Evolutionary conservation across 2,797 vertebrate species (phyloP), one percentile per base, ranked within the genome.

Genomic region (Argyrosomus regius): DNA sequence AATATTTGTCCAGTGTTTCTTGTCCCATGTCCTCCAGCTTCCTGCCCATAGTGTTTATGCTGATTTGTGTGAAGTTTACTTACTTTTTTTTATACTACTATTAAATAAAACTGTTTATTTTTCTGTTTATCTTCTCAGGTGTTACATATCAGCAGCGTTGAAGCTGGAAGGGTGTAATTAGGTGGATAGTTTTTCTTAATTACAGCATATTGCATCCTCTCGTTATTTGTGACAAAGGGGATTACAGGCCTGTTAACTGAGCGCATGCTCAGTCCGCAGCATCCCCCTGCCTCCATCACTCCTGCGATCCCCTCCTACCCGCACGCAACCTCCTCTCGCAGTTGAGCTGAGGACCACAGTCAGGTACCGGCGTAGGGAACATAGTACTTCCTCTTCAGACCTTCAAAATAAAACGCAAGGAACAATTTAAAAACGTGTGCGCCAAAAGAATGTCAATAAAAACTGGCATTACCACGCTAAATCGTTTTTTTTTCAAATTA

Each of bases 181-280:
- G 83, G 10, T 3, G 58, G 79, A 75, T 87, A 77, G 26, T 60
- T 77, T 81, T 39, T 52, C 64, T 82, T 88, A 87, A 92, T 91
- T 76, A 80, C 72, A 72, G 50, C 52, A 76, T 72, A 81, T 83
- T 75, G 83, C 75, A 80, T 82, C 79, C 84, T 90, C 72, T 68
- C 82, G 64, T 84, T 91, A 62, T 89, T 85, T 88, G 62, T 88
- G 56, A 85, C 81, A 87, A 81, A 87, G 72, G 59, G 74, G 75
- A 89, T 93, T 91, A 87, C 60, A 83, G 87, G 83, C 78, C 83
- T 67, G 49, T 56, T 54, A 41, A 18, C 12, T 60, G 0, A 0
- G 82, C 89, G 86, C 90, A 86, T 83, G 89, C 84, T 24, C 85
- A 81, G 43, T 85, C 58, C 52, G 59, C 26, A 63, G 49, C 75